Base-by-base conservation (phyloP, 1,140 invertebrate species). In the Phocides pigmalion region DNA sequence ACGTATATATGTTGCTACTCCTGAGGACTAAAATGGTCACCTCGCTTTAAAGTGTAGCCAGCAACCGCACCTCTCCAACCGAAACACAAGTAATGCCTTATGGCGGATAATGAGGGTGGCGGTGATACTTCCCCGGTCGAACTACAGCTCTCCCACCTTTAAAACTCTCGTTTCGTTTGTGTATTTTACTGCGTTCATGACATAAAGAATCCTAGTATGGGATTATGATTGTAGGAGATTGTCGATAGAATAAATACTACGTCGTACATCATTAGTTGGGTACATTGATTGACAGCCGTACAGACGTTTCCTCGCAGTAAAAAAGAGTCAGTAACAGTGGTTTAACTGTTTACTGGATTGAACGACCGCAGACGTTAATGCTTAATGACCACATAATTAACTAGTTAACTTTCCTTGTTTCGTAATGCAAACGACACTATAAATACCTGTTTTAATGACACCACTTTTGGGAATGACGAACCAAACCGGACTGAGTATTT, bases 381-480 rank as follows among this genome's bases (percentile, higher is more conserved):
- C 1, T 20, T 47, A 16, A 47, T 47, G 19, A 9, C 44, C 44
- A 3, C 44, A 22, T 47, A 16, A 47, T 47, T 22, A 47, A 47
- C 44, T 22, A 47, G n/a, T n/a, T n/a, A 47, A 47, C 44, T 47
- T 47, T 47, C 44, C 44, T 22, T 22, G 44, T 47, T 47, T 47
- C 44, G 19, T 47, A 22, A 22, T 14, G 15, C 44, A 11, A n/a
- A 2, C 19, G 11, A 47, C 16, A 0, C 14, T 17, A n/a, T n/a
- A n/a, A n/a, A 22, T 22, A 47, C 44, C 16, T 5, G 44, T 35
- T 47, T 47, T 47, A 47, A 22, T 47, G 41, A 17, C 41, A 22
- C 4, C 15, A 17, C 15, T 19, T 9, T 19, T 17, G 9, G 41
- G 11, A 44, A 35, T 35, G 25, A 28, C 25, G n/a, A 3, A 22